phyloP scores from a whole-genome alignment of 2,113 vertebrate genomes.

The Vanacampus margaritifer region DNA sequence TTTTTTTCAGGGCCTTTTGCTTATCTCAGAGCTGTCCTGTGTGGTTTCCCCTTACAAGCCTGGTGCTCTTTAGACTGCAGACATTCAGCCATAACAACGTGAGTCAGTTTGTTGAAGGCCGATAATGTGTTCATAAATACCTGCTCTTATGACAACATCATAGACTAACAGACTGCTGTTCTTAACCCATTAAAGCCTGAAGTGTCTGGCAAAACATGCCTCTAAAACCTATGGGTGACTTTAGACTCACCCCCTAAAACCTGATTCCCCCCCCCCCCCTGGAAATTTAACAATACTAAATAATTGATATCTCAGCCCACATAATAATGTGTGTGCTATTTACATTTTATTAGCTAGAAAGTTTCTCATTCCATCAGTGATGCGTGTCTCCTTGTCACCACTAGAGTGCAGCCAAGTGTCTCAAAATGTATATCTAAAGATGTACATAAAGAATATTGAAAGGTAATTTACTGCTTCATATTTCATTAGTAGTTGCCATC shows the following conservation, averaged over 20 bases:
- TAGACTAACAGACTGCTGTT: conserved; percentile 15
- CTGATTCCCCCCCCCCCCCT: too few relatives aligned
- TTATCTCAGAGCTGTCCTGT: not conserved
- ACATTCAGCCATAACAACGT: conserved; percentile 24
- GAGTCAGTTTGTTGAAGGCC: conserved; percentile 25
- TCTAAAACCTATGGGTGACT: too few relatives aligned
- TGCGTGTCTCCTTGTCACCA: conserved; percentile 33
- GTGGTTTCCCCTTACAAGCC: not conserved
- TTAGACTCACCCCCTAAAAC: too few relatives aligned
- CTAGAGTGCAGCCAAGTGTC: conserved; percentile 56
- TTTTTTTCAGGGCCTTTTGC: not conserved
- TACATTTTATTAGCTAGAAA: not conserved
- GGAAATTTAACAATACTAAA: too few relatives aligned
- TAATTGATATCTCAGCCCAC: too few relatives aligned
- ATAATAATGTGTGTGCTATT: too few relatives aligned
- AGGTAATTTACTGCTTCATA: not conserved
- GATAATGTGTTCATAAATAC: conserved; percentile 28
- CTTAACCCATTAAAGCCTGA: not conserved
- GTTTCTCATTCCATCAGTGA: not conserved
- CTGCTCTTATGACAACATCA: conserved; percentile 15
- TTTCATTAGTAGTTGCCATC: not conserved
- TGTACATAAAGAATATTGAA: not conserved
- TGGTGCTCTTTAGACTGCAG: conserved; percentile 12
- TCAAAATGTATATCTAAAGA: not conserved
- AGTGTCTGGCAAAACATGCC: too few relatives aligned